Base-by-base conservation (phyloP, 1,140 invertebrate genomes). In the Varroa destructor region DNA sequence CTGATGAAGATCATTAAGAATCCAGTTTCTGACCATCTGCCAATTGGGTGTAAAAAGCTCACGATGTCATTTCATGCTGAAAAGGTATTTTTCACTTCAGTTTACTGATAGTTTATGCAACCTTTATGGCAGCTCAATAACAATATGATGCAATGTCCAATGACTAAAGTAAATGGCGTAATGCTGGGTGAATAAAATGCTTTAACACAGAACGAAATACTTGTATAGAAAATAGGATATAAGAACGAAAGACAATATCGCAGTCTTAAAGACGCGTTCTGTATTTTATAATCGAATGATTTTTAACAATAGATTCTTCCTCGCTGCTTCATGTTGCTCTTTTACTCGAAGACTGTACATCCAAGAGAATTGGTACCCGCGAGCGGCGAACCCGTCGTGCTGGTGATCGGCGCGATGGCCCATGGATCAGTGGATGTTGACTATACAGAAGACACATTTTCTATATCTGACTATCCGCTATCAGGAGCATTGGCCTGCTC, bases 1-100 rank as follows among this genome's bases (percentile, higher is more conserved):
- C 79, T 99, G 37, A 79, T 99, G 61, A 96, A 95, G 84, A 90
- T 98, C 5, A 96, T 99, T 56, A 97, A 95, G 80, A 99, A 99
- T 82, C 97, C 97, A 1, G 83, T 99, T 0, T 90, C 87, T 1
- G 85, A 91, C 78, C 93, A 99, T 82, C 81, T 99, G 43, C 96
- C 96, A n/a, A 89, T 92, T 37, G 95, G 94, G 56, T 93, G 91
- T 75, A 85, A 82, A 71, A 99, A 97, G 82, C 84, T 93, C 73
- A 86, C 85, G 0, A 97, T 91, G 81, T 95, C 93, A 40, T 97
- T 91, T 80, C 88, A 86, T 76, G 86, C 91, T 0, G 87, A 88
- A 73, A 84, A 89, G 75, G 81, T 92, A 67, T 67, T 67, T 10
- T 40, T 12, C 8, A 42, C 14, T 67, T 67, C 14, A 36, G 2